Evolutionary conservation across 2,797 vertebrate species (phyloP), one percentile per base, ranked within the genome.

Genomic region (Sarcoramphus papa): DNA sequence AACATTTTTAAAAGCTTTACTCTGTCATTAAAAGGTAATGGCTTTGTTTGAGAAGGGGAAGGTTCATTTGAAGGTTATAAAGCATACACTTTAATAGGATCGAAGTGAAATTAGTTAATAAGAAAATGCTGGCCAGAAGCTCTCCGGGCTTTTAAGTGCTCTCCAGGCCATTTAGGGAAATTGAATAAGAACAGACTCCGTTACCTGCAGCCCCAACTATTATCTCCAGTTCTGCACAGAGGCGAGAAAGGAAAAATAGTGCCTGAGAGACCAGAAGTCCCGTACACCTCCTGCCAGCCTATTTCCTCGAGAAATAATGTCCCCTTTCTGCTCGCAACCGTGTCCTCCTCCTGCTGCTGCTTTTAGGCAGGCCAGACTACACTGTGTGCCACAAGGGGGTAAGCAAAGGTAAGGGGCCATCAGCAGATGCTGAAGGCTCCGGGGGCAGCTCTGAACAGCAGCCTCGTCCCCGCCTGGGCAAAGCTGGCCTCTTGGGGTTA

Each of bases 41-140:
- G 93, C 89, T 96, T 95, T 95, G 86, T 88, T 96, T 96, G 74
- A 87, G 89, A 60, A 92, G 54, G 53, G 18, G 31, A 20, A 54
- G 87, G 97, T 97, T 97, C 96, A 95, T 90, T 82, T 96, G 93
- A 97, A 97, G 96, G 97, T 97, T 97, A 97, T 87, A 97, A 97
- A 96, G 93, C 94, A 77, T 91, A 84, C 90, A 76, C 93, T 96
- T 97, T 97, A 97, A 97, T 96, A 96, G 94, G 96, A 97, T 97
- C 95, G 96, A 97, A 97, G 96, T 94, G 97, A 97, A 97, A 97
- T 97, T 97, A 97, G 96, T 97, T 97, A 97, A 97, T 97, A 96
- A 91, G 96, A 95, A 97, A 97, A 96, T 79, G 94, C 95, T 96
- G 91, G 83, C 97, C 96, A 97, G 94, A 85, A 92, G 92, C 95